Evolutionary conservation across 2,797 vertebrate genomes (phyloP), one percentile per base, ranked within the genome.

Genomic region (Enteromius radiatus): DNA sequence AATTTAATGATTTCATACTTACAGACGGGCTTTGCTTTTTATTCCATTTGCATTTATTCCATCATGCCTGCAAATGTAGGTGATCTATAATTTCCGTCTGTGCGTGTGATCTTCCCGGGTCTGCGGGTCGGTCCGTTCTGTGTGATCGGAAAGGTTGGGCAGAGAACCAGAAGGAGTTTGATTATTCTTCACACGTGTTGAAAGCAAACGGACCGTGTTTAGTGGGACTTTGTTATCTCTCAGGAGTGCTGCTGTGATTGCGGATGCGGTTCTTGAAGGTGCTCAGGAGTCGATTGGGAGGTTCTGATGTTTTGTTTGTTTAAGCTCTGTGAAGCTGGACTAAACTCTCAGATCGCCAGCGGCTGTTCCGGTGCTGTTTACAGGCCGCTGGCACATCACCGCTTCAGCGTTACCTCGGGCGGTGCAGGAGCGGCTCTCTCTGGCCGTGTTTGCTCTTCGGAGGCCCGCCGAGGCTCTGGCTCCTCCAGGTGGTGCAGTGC

Each of bases 101-200:
- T 78, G 71, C 36, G 14, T 84, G 75, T 65, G 80, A 56, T 71
- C 43, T 86, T 75, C 28, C 47, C 76, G 47, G 56, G 59, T 80
- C 23, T 75, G 52, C 56, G 28, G 45, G 70, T 78, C 52, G 74
- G 47, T 82, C 41, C 49, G 49, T 63, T 65, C 74, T 78, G 73
- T 33, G 2, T 36, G 49, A 81, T 67, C 77, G 64, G 70, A 61
- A 64, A 59, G 12, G 4, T 54, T 87, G 85, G 88, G 87, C 87
- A 76, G 86, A 82, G 86, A 86, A 64, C 81, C 75, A 47, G 36
- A 83, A 52, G 3, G 1, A 69, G 64, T 88, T 38, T 78, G 78
- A 86, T 87, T 86, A 69, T 87, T 79, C 79, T 86, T 78, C 76
- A 68, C 75, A 83, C 61, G 0, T 63, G 82, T 90, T 80, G 64